These are phyloP conservation scores for Bombycilla garrulus DNA, from an alignment of 2,113 vertebrate genomes.

Conservation along the genomic window DNA sequence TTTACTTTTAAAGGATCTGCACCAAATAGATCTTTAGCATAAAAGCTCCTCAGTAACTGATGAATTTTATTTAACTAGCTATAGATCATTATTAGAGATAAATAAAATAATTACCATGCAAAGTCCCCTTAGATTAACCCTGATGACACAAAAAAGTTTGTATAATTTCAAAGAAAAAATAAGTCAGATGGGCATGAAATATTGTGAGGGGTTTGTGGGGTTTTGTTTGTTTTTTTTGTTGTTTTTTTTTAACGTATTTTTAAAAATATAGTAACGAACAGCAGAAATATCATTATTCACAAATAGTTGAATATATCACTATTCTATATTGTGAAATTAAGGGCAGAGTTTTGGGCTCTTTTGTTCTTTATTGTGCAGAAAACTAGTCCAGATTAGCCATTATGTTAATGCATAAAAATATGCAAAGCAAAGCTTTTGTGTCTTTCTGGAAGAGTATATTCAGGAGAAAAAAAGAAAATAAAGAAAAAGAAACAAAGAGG, in stretches of 20 bases:
- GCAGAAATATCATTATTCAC: background rate
- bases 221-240: no score
- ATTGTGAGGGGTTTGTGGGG: background rate
- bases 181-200: background rate
- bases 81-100: background rate
- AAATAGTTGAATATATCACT: background rate
- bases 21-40: background rate
- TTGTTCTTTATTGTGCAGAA: background rate
- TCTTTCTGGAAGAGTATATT: background rate
- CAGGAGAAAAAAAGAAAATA: background rate
- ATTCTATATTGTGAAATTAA: background rate
- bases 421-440: background rate
- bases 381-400: background rate
- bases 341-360: background rate
- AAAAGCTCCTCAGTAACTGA: background rate
- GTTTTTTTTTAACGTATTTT: rapidly evolving
- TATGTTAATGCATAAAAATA: background rate
- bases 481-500: background rate
- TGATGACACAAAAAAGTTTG: background rate
- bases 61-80: background rate
- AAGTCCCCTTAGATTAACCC: background rate
- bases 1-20: background rate
- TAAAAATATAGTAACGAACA: background rate
- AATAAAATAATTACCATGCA: background rate
- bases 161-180: background rate